Base-by-base conservation (phyloP, 2,888 invertebrate species). In the Macaria liturata region DNA sequence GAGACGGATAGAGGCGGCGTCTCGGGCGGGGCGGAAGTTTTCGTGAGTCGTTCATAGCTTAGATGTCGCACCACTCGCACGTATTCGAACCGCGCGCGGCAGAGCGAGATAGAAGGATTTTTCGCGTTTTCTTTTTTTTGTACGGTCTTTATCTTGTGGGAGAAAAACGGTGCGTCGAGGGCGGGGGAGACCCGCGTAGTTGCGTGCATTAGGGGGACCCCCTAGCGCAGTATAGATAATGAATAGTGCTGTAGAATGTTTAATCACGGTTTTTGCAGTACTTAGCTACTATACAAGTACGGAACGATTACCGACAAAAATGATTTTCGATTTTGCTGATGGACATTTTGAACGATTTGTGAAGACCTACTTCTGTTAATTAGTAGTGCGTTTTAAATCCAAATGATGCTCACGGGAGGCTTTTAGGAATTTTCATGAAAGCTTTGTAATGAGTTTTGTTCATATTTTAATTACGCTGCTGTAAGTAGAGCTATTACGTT, bases 21-120 rank as follows among this genome's bases (percentile, higher is more conserved):
- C 91, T 91, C 91, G 91, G 91, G 90, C 89, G 90, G 90, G 76
- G 90, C 86, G 81, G 88, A 89, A 91, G 91, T 89, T 89, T 89
- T 90, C 91, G 91, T 90, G 89, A 90, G 86, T 91, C 90, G 87
- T 89, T 90, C 86, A 85, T 82, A 84, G 91, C 83, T 90, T 90
- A 89, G 89, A 81, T 86, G 76, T 85, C 70, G 81, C 74, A 70
- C 88, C 75, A 74, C 78, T 91, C 88, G 76, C 86, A 77, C 90
- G 46, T 63, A 67, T 59, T 53, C 54, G 50, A 50, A 65, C 65
- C 62, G 59, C 64, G 53, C 66, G 64, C 59, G 87, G 57, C 53
- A 66, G 79, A 91, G 76, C 70, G 86, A 73, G 91, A 90, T 76
- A 64, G 81, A 78, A 74, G 75, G 86, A 83, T 90, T 91, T 91